Evolutionary conservation across 2,888 invertebrate genomes (phyloP).

Genomic region (Nycteola revayana): DNA sequence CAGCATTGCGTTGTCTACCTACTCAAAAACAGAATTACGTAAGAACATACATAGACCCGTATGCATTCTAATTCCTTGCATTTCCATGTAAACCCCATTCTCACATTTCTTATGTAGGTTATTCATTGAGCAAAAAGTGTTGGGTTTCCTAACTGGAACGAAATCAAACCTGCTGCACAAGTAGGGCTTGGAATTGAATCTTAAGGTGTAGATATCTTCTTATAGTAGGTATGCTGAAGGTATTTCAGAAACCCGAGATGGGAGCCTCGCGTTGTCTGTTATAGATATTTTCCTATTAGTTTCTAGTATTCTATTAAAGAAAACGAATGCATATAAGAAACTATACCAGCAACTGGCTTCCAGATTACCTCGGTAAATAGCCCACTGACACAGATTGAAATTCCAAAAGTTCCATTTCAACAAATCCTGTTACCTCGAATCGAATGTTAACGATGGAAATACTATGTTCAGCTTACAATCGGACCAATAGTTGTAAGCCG

Average conservation of each 20-base stretch:
- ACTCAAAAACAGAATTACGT: background rate
- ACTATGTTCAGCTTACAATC: constrained; percentile 48
- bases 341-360: too few species aligned
- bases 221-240: too few species aligned
- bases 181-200: background rate
- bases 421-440: constrained; percentile 17
- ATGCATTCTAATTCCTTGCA: background rate
- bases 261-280: too few species aligned
- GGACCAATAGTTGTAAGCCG: constrained; percentile 55
- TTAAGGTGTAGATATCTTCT: too few species aligned
- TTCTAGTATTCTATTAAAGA: too few species aligned
- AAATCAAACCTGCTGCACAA: background rate
- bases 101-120: constrained; percentile 28
- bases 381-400: constrained; percentile 6
- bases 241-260: too few species aligned
- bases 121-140: constrained; percentile 22
- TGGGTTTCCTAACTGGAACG: constrained; percentile 14
- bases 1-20: too few species aligned
- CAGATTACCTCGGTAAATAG: constrained; percentile 1
- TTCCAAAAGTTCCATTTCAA: constrained; percentile 14
- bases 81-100: constrained; percentile 16
- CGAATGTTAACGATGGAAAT: constrained; percentile 16
- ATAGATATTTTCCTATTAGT: too few species aligned
- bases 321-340: too few species aligned
- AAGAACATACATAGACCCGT: background rate